Evolutionary conservation across 2,113 vertebrate genomes (phyloP).

Genomic region (Ibidorhyncha struthersii): DNA sequence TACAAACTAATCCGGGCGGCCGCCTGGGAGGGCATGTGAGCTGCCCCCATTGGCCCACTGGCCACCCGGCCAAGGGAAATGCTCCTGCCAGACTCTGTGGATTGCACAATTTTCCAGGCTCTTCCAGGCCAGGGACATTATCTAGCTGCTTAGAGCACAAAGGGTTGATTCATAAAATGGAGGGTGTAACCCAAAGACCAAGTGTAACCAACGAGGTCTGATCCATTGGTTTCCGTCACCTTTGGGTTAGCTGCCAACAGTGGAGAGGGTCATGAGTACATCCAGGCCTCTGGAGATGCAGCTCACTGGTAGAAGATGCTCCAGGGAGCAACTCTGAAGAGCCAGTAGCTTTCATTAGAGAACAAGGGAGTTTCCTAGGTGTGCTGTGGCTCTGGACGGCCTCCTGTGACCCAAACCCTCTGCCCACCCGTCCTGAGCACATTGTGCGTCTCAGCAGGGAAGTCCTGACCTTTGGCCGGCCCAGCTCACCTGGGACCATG

Average conservation of each 20-base stretch:
- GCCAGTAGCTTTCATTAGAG: neutral
- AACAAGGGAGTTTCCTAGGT: neutral
- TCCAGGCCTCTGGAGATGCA: neutral
- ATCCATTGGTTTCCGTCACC: neutral
- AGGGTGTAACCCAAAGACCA: neutral
- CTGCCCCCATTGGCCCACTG: rapidly evolving
- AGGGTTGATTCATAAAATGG: neutral
- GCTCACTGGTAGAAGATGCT: neutral
- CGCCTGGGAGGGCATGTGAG: neutral
- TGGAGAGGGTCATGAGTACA: neutral
- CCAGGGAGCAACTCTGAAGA: neutral
- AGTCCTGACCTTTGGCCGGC: neutral
- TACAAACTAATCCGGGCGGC: neutral
- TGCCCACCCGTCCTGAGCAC: neutral
- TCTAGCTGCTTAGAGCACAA: neutral
- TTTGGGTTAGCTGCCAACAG: neutral
- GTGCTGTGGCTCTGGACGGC: neutral
- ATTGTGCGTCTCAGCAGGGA: rapidly evolving
- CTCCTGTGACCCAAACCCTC: neutral
- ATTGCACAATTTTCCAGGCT: neutral
- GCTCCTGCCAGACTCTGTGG: rapidly evolving
- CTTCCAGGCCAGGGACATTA: neutral
- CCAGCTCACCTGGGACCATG: neutral
- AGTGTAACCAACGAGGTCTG: neutral
- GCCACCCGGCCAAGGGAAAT: neutral